A percentile compares a stretch with the other conserved stretches of the same genome.
These are phyloP conservation scores for Pristionchus maxplancki DNA, from an alignment of 2,888 invertebrate species.

Conservation along the genomic window DNA sequence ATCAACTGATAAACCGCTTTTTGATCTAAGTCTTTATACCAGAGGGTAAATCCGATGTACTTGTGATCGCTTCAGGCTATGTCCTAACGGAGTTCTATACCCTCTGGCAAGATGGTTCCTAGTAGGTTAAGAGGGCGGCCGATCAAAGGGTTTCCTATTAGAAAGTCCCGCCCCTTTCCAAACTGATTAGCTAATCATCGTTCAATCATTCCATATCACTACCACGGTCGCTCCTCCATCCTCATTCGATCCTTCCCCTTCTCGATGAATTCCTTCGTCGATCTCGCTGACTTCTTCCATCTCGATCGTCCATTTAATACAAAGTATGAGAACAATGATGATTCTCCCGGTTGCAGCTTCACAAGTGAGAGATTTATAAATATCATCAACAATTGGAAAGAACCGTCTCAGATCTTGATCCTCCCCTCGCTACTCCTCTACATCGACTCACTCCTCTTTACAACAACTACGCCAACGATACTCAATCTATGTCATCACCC, in stretches of 20 bases:
- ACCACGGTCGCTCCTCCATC: neutral
- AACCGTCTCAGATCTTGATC: too few species aligned
- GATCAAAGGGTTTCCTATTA: neutral
- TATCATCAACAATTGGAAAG: neutral
- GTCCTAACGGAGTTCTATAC: neutral
- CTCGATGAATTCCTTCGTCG: neutral
- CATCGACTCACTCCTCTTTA: neutral
- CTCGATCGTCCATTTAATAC: neutral
- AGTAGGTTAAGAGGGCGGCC: neutral
- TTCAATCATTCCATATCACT: neutral
- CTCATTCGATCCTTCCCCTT: neutral
- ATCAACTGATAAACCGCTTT: neutral
- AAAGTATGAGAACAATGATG: neutral
- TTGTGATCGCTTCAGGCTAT: neutral
- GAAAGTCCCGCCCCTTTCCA: neutral
- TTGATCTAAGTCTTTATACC: neutral
- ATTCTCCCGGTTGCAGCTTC: too few species aligned
- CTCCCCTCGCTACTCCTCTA: too few species aligned
- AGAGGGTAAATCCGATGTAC: neutral
- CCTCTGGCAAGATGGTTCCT: neutral
- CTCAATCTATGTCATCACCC: neutral
- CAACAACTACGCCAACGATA: neutral
- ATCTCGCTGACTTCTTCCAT: neutral
- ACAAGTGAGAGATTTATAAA: neutral
- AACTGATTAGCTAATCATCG: neutral